Base-by-base conservation (phyloP, 2,888 invertebrate genomes). In the Metacarcinus magister region DNA sequence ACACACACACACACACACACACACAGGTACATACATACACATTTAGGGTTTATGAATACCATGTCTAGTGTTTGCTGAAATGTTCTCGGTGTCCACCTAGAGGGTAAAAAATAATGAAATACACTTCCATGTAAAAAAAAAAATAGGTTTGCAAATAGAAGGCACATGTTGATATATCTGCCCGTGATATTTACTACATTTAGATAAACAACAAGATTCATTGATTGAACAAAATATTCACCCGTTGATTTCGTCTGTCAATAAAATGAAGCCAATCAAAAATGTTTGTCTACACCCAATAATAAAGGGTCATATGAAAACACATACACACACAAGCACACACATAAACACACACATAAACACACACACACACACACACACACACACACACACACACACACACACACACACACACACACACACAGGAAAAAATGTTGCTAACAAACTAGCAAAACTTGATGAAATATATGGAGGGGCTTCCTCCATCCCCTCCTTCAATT, bases 1-100 rank as follows among this genome's bases (percentile, higher is more conserved):
- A 89, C 89, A 89, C 89, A 89, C 89, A 87, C 89, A 89, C 89
- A 89, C 89, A 89, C 89, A 89, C 89, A 87, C 87, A 87, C 87
- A 87, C 87, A 87, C 87, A 87, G 2, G 4, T 4, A 32, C 87
- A 87, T 4, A 87, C 87, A 87, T 3, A 87, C 87, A 87, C n/a
- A 87, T 32, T 39, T 39, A 39, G 39, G 39, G 39, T 39, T 39
- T 39, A 39, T 39, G 39, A 39, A 39, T 39, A 39, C 39, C 39
- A 39, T 60, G 60, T 60, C 19, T 4, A 4, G 23, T 23, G 23
- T 23, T 3, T 60, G 10, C 48, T 10, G 48, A 48, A 48, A 48
- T 48, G 48, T 13, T 48, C 48, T 48, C 48, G 48, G 4, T 48
- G 48, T 48, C 0, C 48, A 48, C 7, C 7, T 48, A 48, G 13